Percentiles rank a stretch among this genome's conserved stretches.
Conservation (phyloP, 1,140 invertebrate species). For the Trypoxylus dichotomus region DNA sequence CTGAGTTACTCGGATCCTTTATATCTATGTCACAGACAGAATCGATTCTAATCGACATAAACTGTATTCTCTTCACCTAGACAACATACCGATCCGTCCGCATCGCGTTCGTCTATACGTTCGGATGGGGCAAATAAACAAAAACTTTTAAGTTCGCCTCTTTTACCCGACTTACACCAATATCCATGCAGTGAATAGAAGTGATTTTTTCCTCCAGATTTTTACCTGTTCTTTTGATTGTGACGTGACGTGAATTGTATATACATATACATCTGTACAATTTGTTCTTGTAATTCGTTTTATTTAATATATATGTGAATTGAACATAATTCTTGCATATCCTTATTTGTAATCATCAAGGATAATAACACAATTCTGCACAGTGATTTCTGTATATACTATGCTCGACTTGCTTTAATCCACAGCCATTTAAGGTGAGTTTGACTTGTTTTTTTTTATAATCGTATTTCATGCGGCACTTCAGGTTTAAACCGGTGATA, state of each 20-base stretch:
- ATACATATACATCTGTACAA: not conserved
- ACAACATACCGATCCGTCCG: not conserved
- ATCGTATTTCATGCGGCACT: not conserved
- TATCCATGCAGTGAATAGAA: not conserved
- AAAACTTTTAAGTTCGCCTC: not conserved
- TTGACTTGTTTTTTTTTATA: not conserved
- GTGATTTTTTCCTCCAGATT: not conserved
- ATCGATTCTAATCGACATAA: constrained; percentile 15
- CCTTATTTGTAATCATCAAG: constrained; percentile 24
- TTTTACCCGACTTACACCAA: not conserved
- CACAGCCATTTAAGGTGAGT: constrained; percentile 22
- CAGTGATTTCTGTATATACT: constrained; percentile 22
- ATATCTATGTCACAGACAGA: constrained; percentile 11
- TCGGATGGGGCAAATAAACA: not conserved
- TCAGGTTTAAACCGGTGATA: not conserved
- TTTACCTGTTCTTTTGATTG: constrained; percentile 4
- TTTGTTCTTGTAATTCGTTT: not conserved
- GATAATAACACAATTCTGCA: constrained; percentile 11
- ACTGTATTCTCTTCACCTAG: not conserved
- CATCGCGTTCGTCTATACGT: not conserved
- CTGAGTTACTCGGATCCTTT: not conserved
- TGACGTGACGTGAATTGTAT: constrained; percentile 16
- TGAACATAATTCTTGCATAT: constrained; percentile 15
- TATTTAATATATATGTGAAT: constrained; percentile 1
- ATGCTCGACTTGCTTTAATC: constrained; percentile 9